Evolutionary conservation across 37 sponge, comb jelly and placozoan species (phyloP).

Genomic region (Dysidea cf. avara): DNA sequence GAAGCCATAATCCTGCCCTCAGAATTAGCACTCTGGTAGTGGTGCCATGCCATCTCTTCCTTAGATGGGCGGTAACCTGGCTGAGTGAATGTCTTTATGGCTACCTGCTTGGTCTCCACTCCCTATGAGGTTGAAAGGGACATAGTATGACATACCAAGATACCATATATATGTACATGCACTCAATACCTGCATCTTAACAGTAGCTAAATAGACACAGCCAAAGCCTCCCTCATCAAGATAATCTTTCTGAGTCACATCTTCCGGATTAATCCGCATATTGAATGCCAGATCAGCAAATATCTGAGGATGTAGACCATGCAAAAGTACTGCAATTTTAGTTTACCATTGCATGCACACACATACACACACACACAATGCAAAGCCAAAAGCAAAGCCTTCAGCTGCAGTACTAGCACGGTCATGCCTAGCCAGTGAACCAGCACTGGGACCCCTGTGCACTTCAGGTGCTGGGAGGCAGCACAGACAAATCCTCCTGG

Average conservation of each 20-base stretch:
- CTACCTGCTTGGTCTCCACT: neutral
- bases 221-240: conserved; percentile 86
- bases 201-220: conserved; percentile 42
- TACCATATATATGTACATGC: too few species aligned
- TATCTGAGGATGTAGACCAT: conserved; percentile 24
- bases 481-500: too few species aligned
- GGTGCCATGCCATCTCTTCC: conserved; percentile 40
- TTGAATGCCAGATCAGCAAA: conserved; percentile 47
- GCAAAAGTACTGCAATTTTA: too few species aligned
- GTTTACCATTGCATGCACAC: too few species aligned
- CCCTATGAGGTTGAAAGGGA: neutral
- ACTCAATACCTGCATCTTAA: conserved; percentile 26
- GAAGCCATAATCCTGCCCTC: conserved; percentile 72
- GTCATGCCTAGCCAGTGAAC: too few species aligned
- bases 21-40: conserved; percentile 66
- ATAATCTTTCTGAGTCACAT: conserved; percentile 17
- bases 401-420: too few species aligned
- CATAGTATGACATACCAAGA: neutral
- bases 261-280: conserved; percentile 24
- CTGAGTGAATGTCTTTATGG: neutral
- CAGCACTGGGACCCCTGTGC: too few species aligned
- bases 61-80: neutral
- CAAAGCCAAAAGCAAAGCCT: too few species aligned
- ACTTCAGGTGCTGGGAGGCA: too few species aligned
- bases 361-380: too few species aligned